phyloP scores from a whole-genome alignment of 2,888 invertebrate species.

The Gnatocerus cornutus region DNA sequence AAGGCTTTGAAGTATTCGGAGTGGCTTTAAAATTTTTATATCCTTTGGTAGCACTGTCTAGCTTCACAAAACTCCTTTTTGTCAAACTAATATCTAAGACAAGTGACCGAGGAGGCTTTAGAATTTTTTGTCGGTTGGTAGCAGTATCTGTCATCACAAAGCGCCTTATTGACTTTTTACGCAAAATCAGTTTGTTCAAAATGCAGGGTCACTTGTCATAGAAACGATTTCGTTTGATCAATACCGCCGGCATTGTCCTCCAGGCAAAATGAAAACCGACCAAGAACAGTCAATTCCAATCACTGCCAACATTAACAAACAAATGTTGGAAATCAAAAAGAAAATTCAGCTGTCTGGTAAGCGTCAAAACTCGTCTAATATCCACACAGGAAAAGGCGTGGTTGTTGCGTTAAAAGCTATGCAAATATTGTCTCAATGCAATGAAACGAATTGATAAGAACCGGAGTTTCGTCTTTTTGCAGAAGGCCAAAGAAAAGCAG shows the following conservation, averaged over 20 bases:
- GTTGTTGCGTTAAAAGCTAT: neutral
- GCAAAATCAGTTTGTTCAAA: too few relatives aligned
- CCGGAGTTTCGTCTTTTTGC: slow-evolving; percentile 50
- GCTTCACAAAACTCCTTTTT: too few relatives aligned
- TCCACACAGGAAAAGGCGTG: slow-evolving; percentile 22
- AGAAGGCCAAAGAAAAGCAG: slow-evolving; percentile 91
- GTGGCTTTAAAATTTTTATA: too few relatives aligned
- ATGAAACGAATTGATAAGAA: too few relatives aligned
- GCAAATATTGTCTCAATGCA: neutral
- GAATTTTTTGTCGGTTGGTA: too few relatives aligned
- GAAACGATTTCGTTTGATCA: slow-evolving; percentile 7
- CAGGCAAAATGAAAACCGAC: slow-evolving; percentile 67
- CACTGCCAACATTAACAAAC: slow-evolving; percentile 76
- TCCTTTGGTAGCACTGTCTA: too few relatives aligned
- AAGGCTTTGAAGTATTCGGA: too few relatives aligned
- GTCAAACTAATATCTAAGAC: too few relatives aligned
- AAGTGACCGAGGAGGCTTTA: too few relatives aligned
- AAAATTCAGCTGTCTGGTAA: slow-evolving; percentile 88
- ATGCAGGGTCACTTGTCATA: too few relatives aligned
- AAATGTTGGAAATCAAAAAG: slow-evolving; percentile 89
- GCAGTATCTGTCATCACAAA: too few relatives aligned
- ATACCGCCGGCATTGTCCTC: neutral
- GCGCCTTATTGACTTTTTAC: too few relatives aligned
- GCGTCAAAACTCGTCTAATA: neutral
- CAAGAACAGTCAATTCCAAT: slow-evolving; percentile 73